These are phyloP conservation scores for Drosophila paramelanica DNA, from an alignment of 2,888 invertebrate species.

Conservation along the genomic window DNA sequence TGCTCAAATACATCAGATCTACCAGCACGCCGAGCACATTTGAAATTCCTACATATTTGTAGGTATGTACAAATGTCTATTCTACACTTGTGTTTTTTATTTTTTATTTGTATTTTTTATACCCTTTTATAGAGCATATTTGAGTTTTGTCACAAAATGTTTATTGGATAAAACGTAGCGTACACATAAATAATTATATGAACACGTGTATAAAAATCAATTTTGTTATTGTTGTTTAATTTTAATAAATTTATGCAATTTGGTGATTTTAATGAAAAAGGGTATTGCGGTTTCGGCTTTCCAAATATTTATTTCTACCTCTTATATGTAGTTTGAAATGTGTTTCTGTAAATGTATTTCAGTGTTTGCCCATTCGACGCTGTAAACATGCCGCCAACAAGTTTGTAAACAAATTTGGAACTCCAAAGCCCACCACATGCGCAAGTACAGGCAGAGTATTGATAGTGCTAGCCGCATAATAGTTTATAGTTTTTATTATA, in stretches of 20 bases:
- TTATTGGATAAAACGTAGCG: no score
- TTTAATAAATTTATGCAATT: not conserved
- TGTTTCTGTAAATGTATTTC: slow-evolving; percentile 27
- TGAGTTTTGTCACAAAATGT: no score
- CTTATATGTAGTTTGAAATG: slow-evolving; percentile 32
- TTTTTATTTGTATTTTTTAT: slow-evolving; percentile 13
- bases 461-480: slow-evolving; percentile 29
- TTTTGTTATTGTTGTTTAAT: no score
- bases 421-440: slow-evolving; percentile 27
- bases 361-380: slow-evolving; percentile 49
- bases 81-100: not conserved
- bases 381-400: slow-evolving; percentile 54
- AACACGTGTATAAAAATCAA: no score
- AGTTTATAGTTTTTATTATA: no score
- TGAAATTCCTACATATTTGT: slow-evolving; percentile 12
- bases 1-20: slow-evolving; percentile 32
- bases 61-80: slow-evolving; percentile 16
- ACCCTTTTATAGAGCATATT: not conserved
- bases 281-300: slow-evolving; percentile 9
- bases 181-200: no score
- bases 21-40: slow-evolving; percentile 26
- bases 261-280: not conserved
- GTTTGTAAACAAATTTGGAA: slow-evolving; percentile 51
- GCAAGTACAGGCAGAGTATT: slow-evolving; percentile 29
- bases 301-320: slow-evolving; percentile 1